Evolutionary conservation across 2,888 invertebrate genomes (phyloP), one percentile per base, ranked within the genome.

Genomic region (Pterostichus niger): DNA sequence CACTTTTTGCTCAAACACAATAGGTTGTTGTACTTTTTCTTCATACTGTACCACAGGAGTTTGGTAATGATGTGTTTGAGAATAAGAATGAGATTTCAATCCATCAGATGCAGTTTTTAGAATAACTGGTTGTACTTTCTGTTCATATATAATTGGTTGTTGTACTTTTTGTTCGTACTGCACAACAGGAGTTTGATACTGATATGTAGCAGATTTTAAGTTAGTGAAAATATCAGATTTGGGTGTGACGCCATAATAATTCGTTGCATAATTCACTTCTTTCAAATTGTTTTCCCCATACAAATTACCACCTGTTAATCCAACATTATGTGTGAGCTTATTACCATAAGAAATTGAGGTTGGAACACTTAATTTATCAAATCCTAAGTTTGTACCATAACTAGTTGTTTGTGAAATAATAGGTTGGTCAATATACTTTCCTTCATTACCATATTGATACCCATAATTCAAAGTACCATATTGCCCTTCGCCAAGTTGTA

Each of bases 131-230:
- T 77, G 68, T 78, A 83, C 33, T 33, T 61, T 17, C 24, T 82
- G 81, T n/a, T 84, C 64, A 54, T 84, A 81, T 33, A 49, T 80
- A n/a, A 84, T 11, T 11, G 84, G 84, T 61, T 76, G 46, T 35
- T 78, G 78, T 15, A 64, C 40, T 68, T 68, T 33, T 71, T 80
- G 79, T 52, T 68, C 49, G 64, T 80, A 68, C 15, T 80, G 81
- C 15, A 81, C 81, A 4, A 56, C 73, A 46, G 82, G 82, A 10
- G 75, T 59, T 61, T 82, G 82, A 13, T 82, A 82, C 11, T 81
- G 81, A 44, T 73, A 59, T 17, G 35, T 61, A 13, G 77, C 31
- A 35, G 68, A 31, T 71, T 40, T 71, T 13, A 64, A n/a, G 3
- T 75, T 52, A n/a, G 46, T 33, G 5, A 78, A 56, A 73, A 71